phyloP scores from a whole-genome alignment of 2,888 invertebrate genomes.

The Quadroppia sp. region DNA sequence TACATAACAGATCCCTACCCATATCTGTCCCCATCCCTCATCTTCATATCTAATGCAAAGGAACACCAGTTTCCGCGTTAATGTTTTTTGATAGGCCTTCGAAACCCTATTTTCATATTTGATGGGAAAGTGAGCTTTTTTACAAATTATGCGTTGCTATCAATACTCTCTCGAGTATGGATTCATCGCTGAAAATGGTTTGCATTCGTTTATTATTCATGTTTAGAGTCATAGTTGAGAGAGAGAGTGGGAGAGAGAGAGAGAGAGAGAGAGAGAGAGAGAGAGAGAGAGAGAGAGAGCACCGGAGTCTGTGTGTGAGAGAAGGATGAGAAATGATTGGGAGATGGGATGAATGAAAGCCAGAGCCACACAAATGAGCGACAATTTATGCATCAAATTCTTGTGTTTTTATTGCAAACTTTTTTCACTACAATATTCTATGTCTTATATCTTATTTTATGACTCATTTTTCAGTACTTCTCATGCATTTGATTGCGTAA shows the following conservation, averaged over 20 bases:
- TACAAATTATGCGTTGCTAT: slow-evolving; percentile 20
- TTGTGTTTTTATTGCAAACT: slow-evolving; percentile 6
- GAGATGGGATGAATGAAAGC: slow-evolving; percentile 3
- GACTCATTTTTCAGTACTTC: slow-evolving; percentile 10
- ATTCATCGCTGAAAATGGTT: slow-evolving; percentile 33
- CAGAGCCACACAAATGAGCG: slow-evolving; percentile 34
- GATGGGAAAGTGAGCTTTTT: slow-evolving; percentile 29
- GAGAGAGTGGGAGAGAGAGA: neutral
- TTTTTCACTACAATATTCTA: neutral
- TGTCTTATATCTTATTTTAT: slow-evolving; percentile 1
- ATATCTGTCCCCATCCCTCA: neutral
- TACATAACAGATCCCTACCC: neutral
- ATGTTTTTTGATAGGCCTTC: slow-evolving; percentile 18
- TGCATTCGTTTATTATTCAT: slow-evolving; percentile 33
- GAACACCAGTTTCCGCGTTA: slow-evolving; percentile 19
- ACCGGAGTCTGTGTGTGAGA: slow-evolving; percentile 32
- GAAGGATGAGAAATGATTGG: neutral
- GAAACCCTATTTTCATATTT: slow-evolving; percentile 32
- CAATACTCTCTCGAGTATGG: slow-evolving; percentile 33
- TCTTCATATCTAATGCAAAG: slow-evolving; percentile 21
- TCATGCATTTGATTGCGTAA: slow-evolving; percentile 27
- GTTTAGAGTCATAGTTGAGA: slow-evolving; percentile 3
- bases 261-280: neutral
- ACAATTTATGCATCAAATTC: slow-evolving; percentile 33
- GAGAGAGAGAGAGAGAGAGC: slow-evolving; percentile 30